phyloP scores from a whole-genome alignment of 2,797 vertebrate species.

The Protonibea diacanthus region DNA sequence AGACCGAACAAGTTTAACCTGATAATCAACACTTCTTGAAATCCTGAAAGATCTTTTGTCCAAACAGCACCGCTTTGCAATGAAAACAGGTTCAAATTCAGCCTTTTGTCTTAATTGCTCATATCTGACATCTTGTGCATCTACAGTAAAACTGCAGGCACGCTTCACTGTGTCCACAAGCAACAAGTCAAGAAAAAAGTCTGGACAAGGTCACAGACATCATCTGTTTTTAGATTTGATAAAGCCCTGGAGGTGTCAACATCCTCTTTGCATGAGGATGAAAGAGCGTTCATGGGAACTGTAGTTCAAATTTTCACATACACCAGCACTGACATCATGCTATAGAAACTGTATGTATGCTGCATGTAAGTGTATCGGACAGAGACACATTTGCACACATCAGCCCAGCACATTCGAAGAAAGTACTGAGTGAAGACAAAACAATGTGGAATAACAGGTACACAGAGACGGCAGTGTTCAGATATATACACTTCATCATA shows the following conservation, averaged over 20 bases:
- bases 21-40: not conserved
- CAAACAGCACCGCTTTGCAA: not conserved
- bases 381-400: not conserved
- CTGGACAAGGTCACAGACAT: not conserved
- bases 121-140: not conserved
- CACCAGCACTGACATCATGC: not conserved
- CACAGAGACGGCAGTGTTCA: not conserved
- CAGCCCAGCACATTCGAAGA: not conserved
- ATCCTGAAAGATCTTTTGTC: too few species aligned
- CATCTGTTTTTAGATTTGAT: slow-evolving; percentile 27
- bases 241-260: not conserved
- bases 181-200: not conserved
- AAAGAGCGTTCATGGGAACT: slow-evolving; percentile 16
- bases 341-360: not conserved
- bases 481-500: not conserved
- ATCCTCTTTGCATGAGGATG: slow-evolving; percentile 11
- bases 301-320: not conserved
- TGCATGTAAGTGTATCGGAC: not conserved
- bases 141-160: not conserved
- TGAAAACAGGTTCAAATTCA: not conserved
- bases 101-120: not conserved
- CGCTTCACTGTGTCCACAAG: not conserved
- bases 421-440: too few species aligned
- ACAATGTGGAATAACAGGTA: not conserved
- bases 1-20: not conserved